Evolutionary conservation across 2,113 vertebrate species (phyloP), one percentile per base, ranked within the genome.

Genomic region (Delphinapterus leucas): DNA sequence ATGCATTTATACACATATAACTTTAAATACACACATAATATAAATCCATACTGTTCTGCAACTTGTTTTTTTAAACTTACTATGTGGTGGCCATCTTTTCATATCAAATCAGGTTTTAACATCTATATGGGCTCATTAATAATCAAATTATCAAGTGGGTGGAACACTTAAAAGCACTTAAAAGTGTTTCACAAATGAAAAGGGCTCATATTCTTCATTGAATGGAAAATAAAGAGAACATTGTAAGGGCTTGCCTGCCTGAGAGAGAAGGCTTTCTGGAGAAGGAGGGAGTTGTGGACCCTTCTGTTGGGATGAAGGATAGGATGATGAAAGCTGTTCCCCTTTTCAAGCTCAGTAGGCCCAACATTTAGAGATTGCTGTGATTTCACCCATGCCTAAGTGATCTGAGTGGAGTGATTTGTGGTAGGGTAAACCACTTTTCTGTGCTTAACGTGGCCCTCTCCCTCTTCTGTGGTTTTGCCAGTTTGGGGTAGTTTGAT

Each of bases 61-160:
- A 41, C 49, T 77, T 71, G 15, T 26, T 70, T 94, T 96, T 93
- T 79, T 26, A 61, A 61, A 36, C 13, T 90, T 92, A 87, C 31
- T 76, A 23, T 41, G 14, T 76, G 28, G 10, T 88, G 44, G 41
- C n/a, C 55, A 84, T 79, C 25, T 96, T 82, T 73, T 94, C 38
- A 70, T 93, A 61, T 73, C 25, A 94, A 92, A 53, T 96, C 49
- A 60, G 3, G 86, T 88, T 95, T 97, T 87, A 87, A 74, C n/a
- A 47, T 86, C 61, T 86, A 3, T 81, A 79, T 67, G 77, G 31
- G 60, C 26, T 92, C 49, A 95, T 92, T 79, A 95, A 86, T 93
- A 95, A 89, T 44, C 10, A 83, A 73, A 74, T 90, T 87, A 83
- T 77, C 38, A 88, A 91, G 36, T 88, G 61, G 3, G 13, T 44